Percentiles rank a stretch among this genome's conserved stretches.
phyloP scores from a whole-genome alignment of 1,140 invertebrate genomes.

The Drosophila erecta region DNA sequence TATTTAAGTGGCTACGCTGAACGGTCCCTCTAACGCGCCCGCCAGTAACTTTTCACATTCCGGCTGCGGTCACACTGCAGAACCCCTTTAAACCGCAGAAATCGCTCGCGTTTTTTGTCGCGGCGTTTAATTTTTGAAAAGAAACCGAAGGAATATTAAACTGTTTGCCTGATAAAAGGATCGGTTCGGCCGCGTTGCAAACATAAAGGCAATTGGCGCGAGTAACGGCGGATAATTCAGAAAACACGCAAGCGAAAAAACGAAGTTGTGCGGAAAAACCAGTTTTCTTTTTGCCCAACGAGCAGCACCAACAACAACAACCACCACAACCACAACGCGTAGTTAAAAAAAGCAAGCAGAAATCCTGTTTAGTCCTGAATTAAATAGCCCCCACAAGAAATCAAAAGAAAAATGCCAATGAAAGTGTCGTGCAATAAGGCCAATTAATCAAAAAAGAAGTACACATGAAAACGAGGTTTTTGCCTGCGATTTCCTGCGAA shows the following conservation, averaged over 20 bases:
- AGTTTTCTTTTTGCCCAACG: constrained; percentile 65
- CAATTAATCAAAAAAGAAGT: constrained; percentile 45
- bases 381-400: constrained; percentile 18
- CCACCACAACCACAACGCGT: not conserved
- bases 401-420: constrained; percentile 57
- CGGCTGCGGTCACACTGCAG: not conserved
- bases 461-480: constrained; percentile 26
- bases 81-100: not conserved
- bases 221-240: not conserved
- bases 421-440: constrained; percentile 65
- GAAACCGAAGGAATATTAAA: not conserved
- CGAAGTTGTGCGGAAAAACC: constrained; percentile 50
- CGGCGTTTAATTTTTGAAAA: not conserved
- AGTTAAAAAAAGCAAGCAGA: constrained; percentile 18
- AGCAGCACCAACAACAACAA: constrained; percentile 21
- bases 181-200: not conserved
- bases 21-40: not conserved
- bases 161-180: not conserved
- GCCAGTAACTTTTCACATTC: not conserved
- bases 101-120: constrained; percentile 1
- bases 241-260: constrained; percentile 1
- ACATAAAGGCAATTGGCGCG: not conserved
- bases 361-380: constrained; percentile 15
- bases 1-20: not conserved
- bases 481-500: constrained; percentile 52